A percentile compares a stretch with the other conserved stretches of the same genome.
Evolutionary conservation across 2,113 vertebrate species (phyloP).

Genomic region (Holacanthus passer): DNA sequence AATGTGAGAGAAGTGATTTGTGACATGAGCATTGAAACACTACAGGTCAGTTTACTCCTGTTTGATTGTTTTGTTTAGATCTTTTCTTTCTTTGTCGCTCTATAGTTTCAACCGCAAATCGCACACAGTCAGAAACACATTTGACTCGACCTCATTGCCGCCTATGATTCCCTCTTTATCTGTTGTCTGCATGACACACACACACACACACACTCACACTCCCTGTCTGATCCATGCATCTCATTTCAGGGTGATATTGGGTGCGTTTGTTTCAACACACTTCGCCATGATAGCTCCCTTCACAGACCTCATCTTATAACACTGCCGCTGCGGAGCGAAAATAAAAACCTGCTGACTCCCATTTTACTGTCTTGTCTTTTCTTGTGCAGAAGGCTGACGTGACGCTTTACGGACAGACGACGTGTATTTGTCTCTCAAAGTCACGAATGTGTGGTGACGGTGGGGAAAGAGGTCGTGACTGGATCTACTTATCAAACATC

Average conservation of each 20-base stretch:
- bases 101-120: conserved; percentile 9
- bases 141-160: not conserved
- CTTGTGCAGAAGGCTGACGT: conserved; percentile 37
- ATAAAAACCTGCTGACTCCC: conserved; percentile 57
- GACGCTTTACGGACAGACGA: conserved; percentile 44
- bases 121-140: conserved; percentile 12
- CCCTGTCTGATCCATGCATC: conserved; percentile 22
- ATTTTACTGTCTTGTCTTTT: conserved; percentile 44
- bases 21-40: conserved; percentile 33
- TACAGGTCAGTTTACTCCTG: not conserved
- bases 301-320: conserved; percentile 39
- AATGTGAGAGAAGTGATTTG: not conserved
- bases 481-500: conserved; percentile 28
- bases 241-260: conserved; percentile 38
- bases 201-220: not conserved
- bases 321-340: conserved; percentile 36
- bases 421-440: conserved; percentile 14
- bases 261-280: conserved; percentile 39
- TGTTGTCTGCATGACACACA: not conserved
- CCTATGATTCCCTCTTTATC: not conserved
- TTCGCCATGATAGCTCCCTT: conserved; percentile 24
- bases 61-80: not conserved
- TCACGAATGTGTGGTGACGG: conserved; percentile 32
- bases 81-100: not conserved
- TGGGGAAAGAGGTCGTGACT: conserved; percentile 19